Conservation (phyloP, 2,113 vertebrate species). For the Irena cyanogastra region DNA sequence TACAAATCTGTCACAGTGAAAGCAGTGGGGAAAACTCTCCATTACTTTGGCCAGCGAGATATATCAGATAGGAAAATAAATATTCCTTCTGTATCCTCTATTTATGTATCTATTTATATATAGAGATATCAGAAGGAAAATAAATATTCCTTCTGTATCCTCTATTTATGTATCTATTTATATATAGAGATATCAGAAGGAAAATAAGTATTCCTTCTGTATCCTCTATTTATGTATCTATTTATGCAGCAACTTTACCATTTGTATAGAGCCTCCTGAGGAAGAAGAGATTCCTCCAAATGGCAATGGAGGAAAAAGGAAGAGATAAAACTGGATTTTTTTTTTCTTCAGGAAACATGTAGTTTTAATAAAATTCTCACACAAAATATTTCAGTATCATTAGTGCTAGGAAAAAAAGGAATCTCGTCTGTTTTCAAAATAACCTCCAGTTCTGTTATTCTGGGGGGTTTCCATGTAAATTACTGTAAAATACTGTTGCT, state of each 20-base stretch:
- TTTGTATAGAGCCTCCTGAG: background rate
- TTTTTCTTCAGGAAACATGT: background rate
- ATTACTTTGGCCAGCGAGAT: background rate
- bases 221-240: background rate
- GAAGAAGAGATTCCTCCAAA: background rate
- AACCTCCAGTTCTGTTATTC: background rate
- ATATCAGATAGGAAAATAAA: background rate
- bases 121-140: background rate
- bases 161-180: background rate
- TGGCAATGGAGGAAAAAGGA: background rate
- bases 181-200: background rate
- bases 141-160: background rate
- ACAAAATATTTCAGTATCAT: background rate
- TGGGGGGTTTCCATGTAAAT: background rate
- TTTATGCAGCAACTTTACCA: background rate
- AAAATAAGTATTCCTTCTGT: background rate
- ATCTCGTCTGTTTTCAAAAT: background rate
- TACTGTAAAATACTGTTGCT: background rate
- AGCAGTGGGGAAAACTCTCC: background rate
- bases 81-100: background rate
- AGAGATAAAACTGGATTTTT: background rate
- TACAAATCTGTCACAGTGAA: background rate
- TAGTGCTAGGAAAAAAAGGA: background rate
- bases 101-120: no score
- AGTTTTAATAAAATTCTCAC: background rate